A percentile compares a stretch with the other conserved stretches of the same genome.
Conservation (phyloP, 1,140 invertebrate species). For the Pogonomyrmex barbatus region DNA sequence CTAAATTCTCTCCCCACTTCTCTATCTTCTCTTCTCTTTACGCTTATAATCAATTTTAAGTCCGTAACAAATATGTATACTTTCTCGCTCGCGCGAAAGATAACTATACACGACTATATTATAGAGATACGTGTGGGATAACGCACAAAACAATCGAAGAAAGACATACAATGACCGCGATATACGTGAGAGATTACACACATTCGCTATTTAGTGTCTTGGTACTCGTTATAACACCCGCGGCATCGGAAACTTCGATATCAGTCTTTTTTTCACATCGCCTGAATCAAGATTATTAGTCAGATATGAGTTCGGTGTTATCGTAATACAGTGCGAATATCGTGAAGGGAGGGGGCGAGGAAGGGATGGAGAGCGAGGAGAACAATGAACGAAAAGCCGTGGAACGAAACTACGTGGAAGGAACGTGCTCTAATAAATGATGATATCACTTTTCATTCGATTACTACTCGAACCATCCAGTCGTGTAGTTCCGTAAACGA, state of each 20-base stretch:
- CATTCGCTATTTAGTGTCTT: constrained; percentile 46
- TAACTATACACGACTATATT: constrained; percentile 53
- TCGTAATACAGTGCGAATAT: constrained; percentile 36
- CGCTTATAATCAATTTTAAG: constrained; percentile 61
- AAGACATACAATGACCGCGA: constrained; percentile 49
- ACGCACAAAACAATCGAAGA: constrained; percentile 45
- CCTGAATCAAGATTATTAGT: constrained; percentile 63
- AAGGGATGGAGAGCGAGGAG: not conserved
- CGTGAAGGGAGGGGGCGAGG: not conserved
- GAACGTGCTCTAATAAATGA: constrained; percentile 5
- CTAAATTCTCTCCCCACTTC: constrained; percentile 52
- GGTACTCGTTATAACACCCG: constrained; percentile 52
- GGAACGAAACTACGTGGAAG: not conserved
- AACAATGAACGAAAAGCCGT: not conserved
- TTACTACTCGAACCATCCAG: not conserved
- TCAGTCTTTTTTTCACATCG: constrained; percentile 68
- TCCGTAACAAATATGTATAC: constrained; percentile 56
- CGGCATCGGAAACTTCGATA: constrained; percentile 52
- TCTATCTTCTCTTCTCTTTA: constrained; percentile 48
- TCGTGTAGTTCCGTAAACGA: constrained; percentile 17
- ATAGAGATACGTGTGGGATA: constrained; percentile 35
- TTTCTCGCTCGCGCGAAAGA: constrained; percentile 53
- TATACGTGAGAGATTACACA: constrained; percentile 53
- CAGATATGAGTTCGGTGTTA: constrained; percentile 54
- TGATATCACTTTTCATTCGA: not conserved